Percentiles rank a stretch among this genome's conserved stretches.
These are phyloP conservation scores for Toxostoma redivivum DNA, from an alignment of 2,113 vertebrate species.

Conservation along the genomic window DNA sequence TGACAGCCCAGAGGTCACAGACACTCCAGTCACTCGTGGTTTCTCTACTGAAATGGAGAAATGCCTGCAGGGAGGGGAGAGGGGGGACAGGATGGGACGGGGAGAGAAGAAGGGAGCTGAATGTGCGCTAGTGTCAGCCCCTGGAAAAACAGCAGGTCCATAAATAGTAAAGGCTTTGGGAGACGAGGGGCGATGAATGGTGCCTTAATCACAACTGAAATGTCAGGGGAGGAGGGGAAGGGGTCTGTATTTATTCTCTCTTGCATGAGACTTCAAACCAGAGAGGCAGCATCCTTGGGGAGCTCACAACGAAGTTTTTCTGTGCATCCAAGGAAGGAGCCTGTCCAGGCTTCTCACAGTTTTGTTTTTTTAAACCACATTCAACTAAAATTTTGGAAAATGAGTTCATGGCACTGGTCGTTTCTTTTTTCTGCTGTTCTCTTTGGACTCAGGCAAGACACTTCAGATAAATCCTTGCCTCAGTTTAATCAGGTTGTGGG, in stretches of 20 bases:
- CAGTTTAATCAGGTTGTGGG: neutral
- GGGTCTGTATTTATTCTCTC: conserved; percentile 9
- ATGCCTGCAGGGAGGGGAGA: conserved; percentile 52
- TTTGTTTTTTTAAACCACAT: neutral
- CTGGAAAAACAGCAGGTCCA: conserved; percentile 55
- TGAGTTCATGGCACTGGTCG: neutral
- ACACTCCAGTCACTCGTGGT: conserved; percentile 68
- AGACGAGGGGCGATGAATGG: conserved; percentile 26
- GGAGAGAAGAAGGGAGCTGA: neutral
- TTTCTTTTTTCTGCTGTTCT: neutral
- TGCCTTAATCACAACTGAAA: conserved; percentile 52
- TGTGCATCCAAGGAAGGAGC: neutral
- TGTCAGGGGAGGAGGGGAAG: conserved; percentile 45
- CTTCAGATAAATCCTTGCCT: neutral
- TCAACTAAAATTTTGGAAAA: neutral
- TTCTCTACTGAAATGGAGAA: conserved; percentile 63
- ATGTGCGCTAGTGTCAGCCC: conserved; percentile 7
- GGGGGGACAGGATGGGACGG: neutral
- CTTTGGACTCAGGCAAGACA: neutral
- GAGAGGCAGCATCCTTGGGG: neutral
- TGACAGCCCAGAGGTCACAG: conserved; percentile 65
- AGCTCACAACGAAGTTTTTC: neutral
- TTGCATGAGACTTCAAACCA: neutral
- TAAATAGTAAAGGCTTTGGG: conserved; percentile 53
- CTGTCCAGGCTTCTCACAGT: neutral